These are phyloP conservation scores for Rhamnusium bicolor DNA, from an alignment of 2,888 invertebrate genomes.

Conservation along the genomic window DNA sequence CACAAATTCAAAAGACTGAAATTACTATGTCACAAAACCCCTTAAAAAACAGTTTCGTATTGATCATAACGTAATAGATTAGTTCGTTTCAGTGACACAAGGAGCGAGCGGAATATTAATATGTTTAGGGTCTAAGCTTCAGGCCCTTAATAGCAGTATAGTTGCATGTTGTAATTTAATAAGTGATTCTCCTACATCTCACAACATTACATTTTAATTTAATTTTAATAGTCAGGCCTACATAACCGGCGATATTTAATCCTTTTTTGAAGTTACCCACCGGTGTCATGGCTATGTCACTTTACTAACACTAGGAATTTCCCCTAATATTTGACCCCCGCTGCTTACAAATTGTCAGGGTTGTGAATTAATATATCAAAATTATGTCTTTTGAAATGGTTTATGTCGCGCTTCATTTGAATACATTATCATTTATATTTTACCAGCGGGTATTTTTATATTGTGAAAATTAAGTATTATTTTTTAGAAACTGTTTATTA, in stretches of 20 bases:
- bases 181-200: constrained; percentile 66
- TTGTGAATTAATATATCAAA: constrained; percentile 67
- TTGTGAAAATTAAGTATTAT: constrained; percentile 5
- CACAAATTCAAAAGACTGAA: no score
- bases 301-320: constrained; percentile 54
- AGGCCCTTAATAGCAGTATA: constrained; percentile 63
- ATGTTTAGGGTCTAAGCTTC: constrained; percentile 53
- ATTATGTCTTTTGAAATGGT: constrained; percentile 54
- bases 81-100: constrained; percentile 48
- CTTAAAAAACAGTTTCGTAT: background rate
- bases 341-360: constrained; percentile 68
- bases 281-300: constrained; percentile 63
- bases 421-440: constrained; percentile 7
- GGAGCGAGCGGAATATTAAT: constrained; percentile 54
- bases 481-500: no score
- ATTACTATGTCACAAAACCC: background rate
- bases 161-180: constrained; percentile 68
- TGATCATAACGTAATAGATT: constrained; percentile 15
- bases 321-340: constrained; percentile 61
- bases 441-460: constrained; percentile 8
- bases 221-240: constrained; percentile 66
- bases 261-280: constrained; percentile 62
- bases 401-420: constrained; percentile 27
- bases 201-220: constrained; percentile 68
- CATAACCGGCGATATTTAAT: constrained; percentile 64